Base-by-base conservation (phyloP, 1,140 invertebrate genomes). In the Cyphomyrmex costatus region DNA sequence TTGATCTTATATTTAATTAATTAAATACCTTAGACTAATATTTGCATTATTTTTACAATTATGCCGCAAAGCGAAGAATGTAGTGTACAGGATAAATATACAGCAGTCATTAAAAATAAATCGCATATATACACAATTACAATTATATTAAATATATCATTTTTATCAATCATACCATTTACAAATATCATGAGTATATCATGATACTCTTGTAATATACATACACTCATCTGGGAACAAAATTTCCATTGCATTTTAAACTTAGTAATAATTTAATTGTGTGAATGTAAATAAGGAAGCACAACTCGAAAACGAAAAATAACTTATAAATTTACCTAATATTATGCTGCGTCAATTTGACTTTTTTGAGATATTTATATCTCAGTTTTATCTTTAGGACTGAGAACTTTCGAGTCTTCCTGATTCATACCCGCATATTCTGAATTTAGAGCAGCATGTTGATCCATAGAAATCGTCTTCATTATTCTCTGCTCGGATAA, bases 391-490 rank as follows among this genome's bases (percentile, higher is more conserved):
- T 88, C 73, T 36, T 80, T 71, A 46, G 63, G 58, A 36, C 91
- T 85, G 4, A 94, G 46, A 68, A 88, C 80, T 85, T 94, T 94
- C 51, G 94, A 88, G 87, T 94, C 93, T 66, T 92, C 88, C 63
- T 93, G 92, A 33, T 93, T 94, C 27, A 93, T 27, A 76, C 90
- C 91, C 3, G 87, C 58, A 46, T 91, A 90, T 24, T 91, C 87
- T 42, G 24, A 68, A 33, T 79, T 53, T 61, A 80, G 16, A 56
- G 21, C 82, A 56, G 85, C 71, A 77, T 89, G 89, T 14, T 70
- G 16, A 63, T 91, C 74, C 42, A 92, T 85, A 53, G 89, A 88
- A 86, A 91, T 83, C 24, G 76, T 60, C 10, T 93, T 89, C 6
- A 63, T 68, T 33, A 93, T 87, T 86, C 58, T 71, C 56, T 93